These are phyloP conservation scores for Sebastes cheni DNA, from an alignment of 2,797 vertebrate species.

Conservation along the genomic window DNA sequence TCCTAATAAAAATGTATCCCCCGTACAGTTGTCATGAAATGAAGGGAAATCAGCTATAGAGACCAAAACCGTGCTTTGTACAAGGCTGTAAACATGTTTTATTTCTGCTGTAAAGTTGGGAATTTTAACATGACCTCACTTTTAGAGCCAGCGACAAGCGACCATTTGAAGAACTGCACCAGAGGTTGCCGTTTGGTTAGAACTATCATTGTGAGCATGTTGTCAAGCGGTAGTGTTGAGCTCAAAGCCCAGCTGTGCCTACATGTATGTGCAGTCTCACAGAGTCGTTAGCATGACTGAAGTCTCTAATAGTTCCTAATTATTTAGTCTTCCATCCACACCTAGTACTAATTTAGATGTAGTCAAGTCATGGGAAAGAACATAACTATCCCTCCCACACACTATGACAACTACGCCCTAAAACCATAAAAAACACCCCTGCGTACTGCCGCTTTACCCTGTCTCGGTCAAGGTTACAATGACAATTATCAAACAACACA, in stretches of 20 bases:
- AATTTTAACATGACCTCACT: too few species aligned
- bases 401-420: background rate
- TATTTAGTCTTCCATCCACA: background rate
- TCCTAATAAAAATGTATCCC: too few species aligned
- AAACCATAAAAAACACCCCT: slow-evolving; percentile 12
- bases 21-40: too few species aligned
- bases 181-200: background rate
- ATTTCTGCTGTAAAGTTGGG: too few species aligned
- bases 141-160: too few species aligned
- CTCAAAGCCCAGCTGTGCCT: background rate
- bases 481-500: background rate
- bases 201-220: background rate
- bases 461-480: background rate
- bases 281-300: background rate
- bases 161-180: too few species aligned
- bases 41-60: too few species aligned
- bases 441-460: background rate
- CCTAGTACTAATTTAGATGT: background rate
- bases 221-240: background rate
- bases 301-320: background rate
- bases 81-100: too few species aligned
- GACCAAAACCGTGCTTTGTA: too few species aligned
- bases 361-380: background rate
- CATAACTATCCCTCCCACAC: background rate
- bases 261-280: background rate